phyloP scores from a whole-genome alignment of 2,888 invertebrate genomes.

The Agrilus biguttatus region DNA sequence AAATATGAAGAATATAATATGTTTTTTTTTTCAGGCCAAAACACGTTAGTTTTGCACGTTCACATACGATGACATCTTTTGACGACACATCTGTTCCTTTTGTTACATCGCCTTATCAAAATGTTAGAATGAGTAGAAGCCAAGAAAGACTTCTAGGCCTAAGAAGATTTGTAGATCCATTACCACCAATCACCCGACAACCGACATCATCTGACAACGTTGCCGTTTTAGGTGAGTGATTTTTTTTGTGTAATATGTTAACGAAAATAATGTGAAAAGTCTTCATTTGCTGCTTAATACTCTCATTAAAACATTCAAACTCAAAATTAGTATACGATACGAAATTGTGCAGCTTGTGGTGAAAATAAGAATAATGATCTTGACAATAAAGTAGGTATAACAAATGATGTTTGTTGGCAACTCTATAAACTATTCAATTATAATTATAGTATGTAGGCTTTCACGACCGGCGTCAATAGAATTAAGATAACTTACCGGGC shows the following conservation, averaged over 20 bases:
- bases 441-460: too few species aligned
- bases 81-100: conserved; percentile 48
- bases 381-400: too few species aligned
- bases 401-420: too few species aligned
- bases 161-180: conserved; percentile 39
- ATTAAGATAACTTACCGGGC: too few species aligned
- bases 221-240: conserved; percentile 38
- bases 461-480: too few species aligned
- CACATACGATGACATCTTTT: conserved; percentile 74
- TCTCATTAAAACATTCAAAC: too few species aligned
- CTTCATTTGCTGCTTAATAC: too few species aligned
- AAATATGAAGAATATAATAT: background rate
- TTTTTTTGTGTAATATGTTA: background rate
- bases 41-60: conserved; percentile 82
- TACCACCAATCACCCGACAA: conserved; percentile 32
- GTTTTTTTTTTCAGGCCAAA: conserved; percentile 49
- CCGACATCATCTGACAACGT: conserved; percentile 38
- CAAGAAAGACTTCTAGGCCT: conserved; percentile 45
- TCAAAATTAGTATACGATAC: too few species aligned
- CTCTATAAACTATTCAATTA: too few species aligned
- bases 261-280: too few species aligned
- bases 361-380: too few species aligned
- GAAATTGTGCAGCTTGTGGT: too few species aligned
- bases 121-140: conserved; percentile 35
- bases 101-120: conserved; percentile 25